Evolutionary conservation across 2,113 vertebrate species (phyloP).

Genomic region (Ictidomys tridecemlineatus): DNA sequence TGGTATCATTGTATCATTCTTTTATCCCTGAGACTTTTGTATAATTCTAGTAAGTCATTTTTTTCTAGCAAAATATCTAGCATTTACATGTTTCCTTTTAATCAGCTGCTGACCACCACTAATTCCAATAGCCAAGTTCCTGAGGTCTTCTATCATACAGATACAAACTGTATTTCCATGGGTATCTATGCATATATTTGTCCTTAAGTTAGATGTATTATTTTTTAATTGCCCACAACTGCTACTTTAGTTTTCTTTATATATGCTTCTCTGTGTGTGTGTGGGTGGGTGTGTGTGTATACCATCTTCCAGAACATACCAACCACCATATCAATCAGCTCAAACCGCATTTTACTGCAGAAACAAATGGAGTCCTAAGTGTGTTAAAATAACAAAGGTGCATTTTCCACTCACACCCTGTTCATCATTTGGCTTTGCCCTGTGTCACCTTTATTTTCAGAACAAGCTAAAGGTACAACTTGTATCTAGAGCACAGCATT

Average conservation of each 20-base stretch:
- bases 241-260: not conserved
- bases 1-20: not conserved
- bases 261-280: not conserved
- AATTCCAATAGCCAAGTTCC: not conserved
- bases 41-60: not conserved
- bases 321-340: not conserved
- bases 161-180: not conserved
- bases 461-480: not conserved
- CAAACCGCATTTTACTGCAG: not conserved
- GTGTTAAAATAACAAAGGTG: not conserved
- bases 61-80: not conserved
- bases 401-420: not conserved
- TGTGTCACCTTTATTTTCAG: not conserved
- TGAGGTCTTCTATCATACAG: not conserved
- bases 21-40: not conserved
- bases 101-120: not conserved
- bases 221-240: not conserved
- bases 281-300: not conserved
- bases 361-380: not conserved
- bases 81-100: not conserved
- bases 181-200: not conserved
- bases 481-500: not conserved
- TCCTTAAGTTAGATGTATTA: not conserved
- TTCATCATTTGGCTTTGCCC: not conserved
- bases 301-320: not conserved